phyloP scores from a whole-genome alignment of 2,113 vertebrate species.

The Cryptomyrus ogoouensis region DNA sequence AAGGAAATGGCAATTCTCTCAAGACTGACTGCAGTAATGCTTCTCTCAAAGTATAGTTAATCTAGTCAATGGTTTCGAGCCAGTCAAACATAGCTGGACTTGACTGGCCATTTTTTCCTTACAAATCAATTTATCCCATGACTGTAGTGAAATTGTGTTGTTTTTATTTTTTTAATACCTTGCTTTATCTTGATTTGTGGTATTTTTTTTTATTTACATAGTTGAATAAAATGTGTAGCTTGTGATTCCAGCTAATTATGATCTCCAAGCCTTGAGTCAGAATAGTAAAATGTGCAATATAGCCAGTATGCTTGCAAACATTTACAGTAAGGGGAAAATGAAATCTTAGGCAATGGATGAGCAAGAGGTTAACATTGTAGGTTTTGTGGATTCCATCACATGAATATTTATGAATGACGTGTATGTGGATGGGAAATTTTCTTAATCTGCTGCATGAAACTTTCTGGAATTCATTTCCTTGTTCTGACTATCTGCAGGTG shows the following conservation, averaged over 20 bases:
- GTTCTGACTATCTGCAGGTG: not conserved
- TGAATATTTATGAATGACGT: not conserved
- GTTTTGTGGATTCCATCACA: not conserved
- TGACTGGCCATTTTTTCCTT: not conserved
- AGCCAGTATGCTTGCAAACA: not conserved
- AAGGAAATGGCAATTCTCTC: not conserved
- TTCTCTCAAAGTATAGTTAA: not conserved
- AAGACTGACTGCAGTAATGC: not conserved
- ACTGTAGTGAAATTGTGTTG: not conserved
- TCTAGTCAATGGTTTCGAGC: not conserved
- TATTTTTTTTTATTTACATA: not conserved
- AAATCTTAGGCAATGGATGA: not conserved
- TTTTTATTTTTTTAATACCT: not conserved
- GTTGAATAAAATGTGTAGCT: not conserved
- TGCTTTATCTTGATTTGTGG: not conserved
- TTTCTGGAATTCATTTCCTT: not conserved
- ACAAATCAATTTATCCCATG: not conserved
- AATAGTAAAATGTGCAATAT: slow-evolving; percentile 1
- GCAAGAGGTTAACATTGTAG: not conserved
- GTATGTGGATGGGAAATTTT: not conserved
- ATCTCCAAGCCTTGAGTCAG: not conserved
- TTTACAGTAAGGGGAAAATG: not conserved
- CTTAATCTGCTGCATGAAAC: not conserved
- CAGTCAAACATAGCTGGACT: not conserved
- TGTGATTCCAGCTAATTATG: not conserved